Evolutionary conservation across 2,888 invertebrate genomes (phyloP).

Genomic region (Clanis bilineata): DNA sequence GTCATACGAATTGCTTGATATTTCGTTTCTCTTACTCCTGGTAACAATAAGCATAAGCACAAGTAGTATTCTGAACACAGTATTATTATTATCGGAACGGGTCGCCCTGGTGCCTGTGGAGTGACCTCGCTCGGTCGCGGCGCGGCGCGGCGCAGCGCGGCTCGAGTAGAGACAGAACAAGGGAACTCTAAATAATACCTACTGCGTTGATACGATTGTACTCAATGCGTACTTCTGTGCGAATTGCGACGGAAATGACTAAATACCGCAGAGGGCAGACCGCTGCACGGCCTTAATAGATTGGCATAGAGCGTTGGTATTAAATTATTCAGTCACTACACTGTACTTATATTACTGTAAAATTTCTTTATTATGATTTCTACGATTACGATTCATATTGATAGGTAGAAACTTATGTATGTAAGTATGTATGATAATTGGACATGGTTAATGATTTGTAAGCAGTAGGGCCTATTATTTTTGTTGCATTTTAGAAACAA

Average conservation of each 20-base stretch:
- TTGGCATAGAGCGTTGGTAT: not conserved
- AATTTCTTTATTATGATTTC: not conserved
- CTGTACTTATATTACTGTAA: not conserved
- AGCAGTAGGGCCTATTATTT: too few relatives aligned
- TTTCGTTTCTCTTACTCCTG: conserved; percentile 35
- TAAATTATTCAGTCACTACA: not conserved
- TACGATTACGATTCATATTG: not conserved
- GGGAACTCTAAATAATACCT: conserved; percentile 52
- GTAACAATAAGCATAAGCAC: conserved; percentile 35
- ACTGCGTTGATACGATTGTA: conserved; percentile 22
- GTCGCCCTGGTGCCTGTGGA: conserved; percentile 45
- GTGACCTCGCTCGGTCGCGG: conserved; percentile 49
- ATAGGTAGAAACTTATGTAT: not conserved
- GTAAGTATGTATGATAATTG: not conserved
- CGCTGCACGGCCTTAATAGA: not conserved
- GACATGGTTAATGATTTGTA: too few relatives aligned
- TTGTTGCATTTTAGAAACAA: too few relatives aligned
- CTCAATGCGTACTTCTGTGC: conserved; percentile 1
- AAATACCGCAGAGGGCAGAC: conserved; percentile 1
- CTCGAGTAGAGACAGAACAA: conserved; percentile 40
- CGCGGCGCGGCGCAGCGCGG: conserved; percentile 24
- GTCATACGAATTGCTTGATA: conserved; percentile 28
- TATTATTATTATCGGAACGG: conserved; percentile 51
- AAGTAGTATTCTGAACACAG: conserved; percentile 34
- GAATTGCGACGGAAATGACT: not conserved